Base-by-base conservation (phyloP, 2,797 vertebrate genomes). In the Gymnothorax reevesii region DNA sequence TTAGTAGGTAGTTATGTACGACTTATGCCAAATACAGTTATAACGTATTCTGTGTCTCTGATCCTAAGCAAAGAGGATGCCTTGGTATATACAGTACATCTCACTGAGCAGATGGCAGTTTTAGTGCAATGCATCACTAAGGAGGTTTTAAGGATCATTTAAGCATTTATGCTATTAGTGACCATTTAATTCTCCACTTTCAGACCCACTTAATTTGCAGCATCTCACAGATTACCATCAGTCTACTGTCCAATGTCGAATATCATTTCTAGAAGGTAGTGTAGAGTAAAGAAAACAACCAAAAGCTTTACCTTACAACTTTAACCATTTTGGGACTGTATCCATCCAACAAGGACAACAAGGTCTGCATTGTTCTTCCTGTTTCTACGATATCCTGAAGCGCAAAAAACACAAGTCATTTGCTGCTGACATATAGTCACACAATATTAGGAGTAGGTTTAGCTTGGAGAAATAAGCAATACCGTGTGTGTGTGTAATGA, bases 311-410 rank as follows among this genome's bases (percentile, higher is more conserved):
- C 97, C 97, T 97, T 83, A 96, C 96, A 85, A 97, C 97, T 95
- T 97, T 97, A 49, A 98, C 95, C 96, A 96, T 96, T 88, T 96
- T 97, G 89, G 97, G 96, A 88, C 95, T 89, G 4, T 94, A 94
- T 87, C 96, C 93, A 85, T 91, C 94, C 87, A 97, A 91, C 90
- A 96, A 92, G 66, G 94, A 94, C 4, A 97, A 94, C 5, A 97
- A 90, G 0, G 96, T 96, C 93, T 96, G 95, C 94, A 97, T 97
- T 7, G 96, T 97, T 92, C 91, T 94, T n/a, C 97, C 97, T 0
- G 96, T 98, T 92, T 97, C 96, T 55, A 97, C 95, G 86, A 97
- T 96, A 83, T 97, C 97, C 97, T 98, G 87, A 82, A 92, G 89
- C 13, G 87, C 20, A 90, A 75, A 75, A 82, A 85, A 42, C 85